phyloP scores from a whole-genome alignment of 2,888 invertebrate genomes.

The Thera britannica region DNA sequence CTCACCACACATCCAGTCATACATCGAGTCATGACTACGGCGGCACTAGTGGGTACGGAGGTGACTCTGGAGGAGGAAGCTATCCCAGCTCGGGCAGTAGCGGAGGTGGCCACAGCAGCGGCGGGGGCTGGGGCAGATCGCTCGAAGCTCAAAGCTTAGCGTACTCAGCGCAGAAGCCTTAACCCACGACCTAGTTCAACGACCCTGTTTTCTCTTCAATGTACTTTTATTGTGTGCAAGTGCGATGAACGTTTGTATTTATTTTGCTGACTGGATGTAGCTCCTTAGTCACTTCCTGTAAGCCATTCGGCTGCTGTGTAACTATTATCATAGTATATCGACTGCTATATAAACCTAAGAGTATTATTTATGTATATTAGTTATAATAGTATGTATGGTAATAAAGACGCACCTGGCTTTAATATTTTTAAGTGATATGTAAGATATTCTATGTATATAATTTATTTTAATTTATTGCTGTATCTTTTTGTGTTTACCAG shows the following conservation, averaged over 20 bases:
- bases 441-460: conserved; percentile 50
- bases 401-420: conserved; percentile 71
- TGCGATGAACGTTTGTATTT: conserved; percentile 67
- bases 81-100: conserved; percentile 74
- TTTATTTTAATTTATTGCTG: conserved; percentile 39
- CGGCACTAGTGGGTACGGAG: conserved; percentile 87
- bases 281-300: conserved; percentile 49
- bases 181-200: conserved; percentile 65
- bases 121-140: conserved; percentile 90
- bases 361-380: conserved; percentile 50
- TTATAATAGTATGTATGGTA: conserved; percentile 53
- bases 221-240: conserved; percentile 62
- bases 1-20: conserved; percentile 89
- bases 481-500: conserved; percentile 19
- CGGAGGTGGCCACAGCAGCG: conserved; percentile 70
- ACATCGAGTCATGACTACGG: conserved; percentile 87
- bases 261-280: conserved; percentile 58
- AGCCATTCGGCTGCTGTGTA: conserved; percentile 48
- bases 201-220: conserved; percentile 74
- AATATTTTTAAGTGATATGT: conserved; percentile 70
- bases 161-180: conserved; percentile 90
- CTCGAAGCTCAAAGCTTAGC: conserved; percentile 91
- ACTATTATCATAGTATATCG: conserved; percentile 41
- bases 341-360: conserved; percentile 40
- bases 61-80: conserved; percentile 85